phyloP scores from a whole-genome alignment of 2,888 invertebrate genomes.

The Cataglyphis altisquamis region DNA sequence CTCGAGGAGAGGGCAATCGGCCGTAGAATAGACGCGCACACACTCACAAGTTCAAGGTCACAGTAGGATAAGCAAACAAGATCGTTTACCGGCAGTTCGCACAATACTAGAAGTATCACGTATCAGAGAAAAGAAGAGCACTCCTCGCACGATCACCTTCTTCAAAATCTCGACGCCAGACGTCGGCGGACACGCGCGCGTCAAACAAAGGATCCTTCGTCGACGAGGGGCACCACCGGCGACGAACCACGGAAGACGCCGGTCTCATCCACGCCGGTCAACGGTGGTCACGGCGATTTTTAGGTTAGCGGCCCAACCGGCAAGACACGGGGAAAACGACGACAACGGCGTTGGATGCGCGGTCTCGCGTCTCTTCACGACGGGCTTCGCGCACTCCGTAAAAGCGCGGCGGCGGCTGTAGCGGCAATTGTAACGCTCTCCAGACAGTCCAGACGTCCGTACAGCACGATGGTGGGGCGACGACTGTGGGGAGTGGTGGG shows the following conservation, averaged over 20 bases:
- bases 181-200: not conserved
- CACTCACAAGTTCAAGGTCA: slow-evolving; percentile 75
- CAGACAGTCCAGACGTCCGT: slow-evolving; percentile 59
- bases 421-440: slow-evolving; percentile 46
- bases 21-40: slow-evolving; percentile 34
- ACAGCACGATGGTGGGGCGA: slow-evolving; percentile 51
- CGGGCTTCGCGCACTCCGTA: slow-evolving; percentile 66
- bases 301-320: slow-evolving; percentile 65
- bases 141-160: not conserved
- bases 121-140: not conserved
- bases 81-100: not conserved
- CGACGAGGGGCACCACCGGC: not conserved
- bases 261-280: not conserved
- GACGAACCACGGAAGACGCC: not conserved
- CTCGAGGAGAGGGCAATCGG: slow-evolving; percentile 62
- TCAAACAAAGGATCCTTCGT: not conserved
- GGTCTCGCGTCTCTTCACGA: slow-evolving; percentile 66
- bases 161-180: not conserved
- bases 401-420: slow-evolving; percentile 63
- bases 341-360: slow-evolving; percentile 72
- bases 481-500: slow-evolving; percentile 52
- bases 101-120: not conserved
- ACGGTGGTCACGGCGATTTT: slow-evolving; percentile 44
- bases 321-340: slow-evolving; percentile 42
- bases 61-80: slow-evolving; percentile 20